Evolutionary conservation across 2,888 invertebrate species (phyloP).

Genomic region (Stenodema calcarata): DNA sequence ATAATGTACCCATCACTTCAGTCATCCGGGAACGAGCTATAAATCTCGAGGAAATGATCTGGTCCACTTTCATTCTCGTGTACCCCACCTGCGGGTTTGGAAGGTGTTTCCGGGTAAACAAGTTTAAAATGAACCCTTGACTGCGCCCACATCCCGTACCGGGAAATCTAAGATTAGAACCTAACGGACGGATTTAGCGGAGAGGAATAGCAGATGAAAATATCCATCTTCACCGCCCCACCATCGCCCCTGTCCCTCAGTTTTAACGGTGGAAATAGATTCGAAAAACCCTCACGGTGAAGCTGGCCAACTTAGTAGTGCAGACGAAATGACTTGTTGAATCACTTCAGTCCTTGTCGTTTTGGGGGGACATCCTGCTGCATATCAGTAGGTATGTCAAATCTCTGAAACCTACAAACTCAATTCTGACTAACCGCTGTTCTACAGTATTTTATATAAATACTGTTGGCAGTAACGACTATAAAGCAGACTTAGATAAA

Average conservation of each 20-base stretch:
- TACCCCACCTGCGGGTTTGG: not conserved
- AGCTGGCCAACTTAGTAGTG: not conserved
- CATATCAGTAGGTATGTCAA: too few relatives aligned
- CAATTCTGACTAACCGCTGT: too few relatives aligned
- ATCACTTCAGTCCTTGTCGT: too few relatives aligned
- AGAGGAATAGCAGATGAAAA: constrained; percentile 36
- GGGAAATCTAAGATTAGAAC: constrained; percentile 38
- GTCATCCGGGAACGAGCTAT: too few relatives aligned
- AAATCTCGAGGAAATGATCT: too few relatives aligned
- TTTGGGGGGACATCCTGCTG: too few relatives aligned
- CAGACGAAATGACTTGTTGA: constrained; percentile 7
- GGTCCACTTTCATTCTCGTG: not conserved
- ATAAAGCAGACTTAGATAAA: too few relatives aligned
- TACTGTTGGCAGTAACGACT: too few relatives aligned
- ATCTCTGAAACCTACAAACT: too few relatives aligned
- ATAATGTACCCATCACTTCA: too few relatives aligned
- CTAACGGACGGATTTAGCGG: constrained; percentile 26
- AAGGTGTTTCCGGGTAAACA: constrained; percentile 36
- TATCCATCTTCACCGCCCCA: not conserved
- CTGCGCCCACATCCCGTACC: constrained; percentile 43
- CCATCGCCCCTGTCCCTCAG: not conserved
- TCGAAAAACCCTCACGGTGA: constrained; percentile 25
- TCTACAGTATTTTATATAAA: too few relatives aligned
- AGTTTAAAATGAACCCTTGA: constrained; percentile 28
- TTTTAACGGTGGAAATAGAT: constrained; percentile 24